These are phyloP conservation scores for Eulithis prunata DNA, from an alignment of 2,888 invertebrate species.

Conservation along the genomic window DNA sequence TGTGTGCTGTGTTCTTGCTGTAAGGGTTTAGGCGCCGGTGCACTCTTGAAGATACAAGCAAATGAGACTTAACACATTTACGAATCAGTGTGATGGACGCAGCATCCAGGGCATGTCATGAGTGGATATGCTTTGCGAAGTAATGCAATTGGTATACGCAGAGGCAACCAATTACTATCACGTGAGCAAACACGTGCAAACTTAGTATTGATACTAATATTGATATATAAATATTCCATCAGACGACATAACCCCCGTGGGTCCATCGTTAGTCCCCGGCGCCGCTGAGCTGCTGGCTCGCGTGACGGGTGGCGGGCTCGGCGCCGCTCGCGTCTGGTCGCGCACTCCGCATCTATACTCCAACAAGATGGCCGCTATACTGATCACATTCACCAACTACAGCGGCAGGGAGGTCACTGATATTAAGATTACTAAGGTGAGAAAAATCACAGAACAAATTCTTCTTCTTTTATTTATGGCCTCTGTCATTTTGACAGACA, in stretches of 20 bases:
- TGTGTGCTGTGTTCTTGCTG: too few relatives aligned
- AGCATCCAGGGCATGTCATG: too few relatives aligned
- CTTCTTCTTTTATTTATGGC: too few relatives aligned
- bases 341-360: constrained; percentile 93
- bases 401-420: constrained; percentile 86
- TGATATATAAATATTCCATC: constrained; percentile 18
- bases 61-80: too few relatives aligned
- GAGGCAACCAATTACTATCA: too few relatives aligned
- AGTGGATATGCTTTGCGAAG: too few relatives aligned
- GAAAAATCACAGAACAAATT: constrained; percentile 1
- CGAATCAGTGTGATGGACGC: too few relatives aligned
- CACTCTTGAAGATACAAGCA: too few relatives aligned
- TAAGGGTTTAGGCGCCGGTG: too few relatives aligned
- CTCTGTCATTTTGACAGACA: too few relatives aligned
- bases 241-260: constrained; percentile 80
- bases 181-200: too few relatives aligned
- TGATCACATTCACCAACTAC: constrained; percentile 91
- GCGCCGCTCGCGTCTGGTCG: constrained; percentile 86
- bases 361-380: constrained; percentile 91
- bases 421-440: constrained; percentile 89
- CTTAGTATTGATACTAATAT: neutral
- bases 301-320: constrained; percentile 88
- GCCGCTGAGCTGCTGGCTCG: constrained; percentile 87
- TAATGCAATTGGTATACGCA: too few relatives aligned
- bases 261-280: constrained; percentile 63